Evolutionary conservation across 2,888 invertebrate species (phyloP), one percentile per base, ranked within the genome.

Genomic region (Apodemia mormo): DNA sequence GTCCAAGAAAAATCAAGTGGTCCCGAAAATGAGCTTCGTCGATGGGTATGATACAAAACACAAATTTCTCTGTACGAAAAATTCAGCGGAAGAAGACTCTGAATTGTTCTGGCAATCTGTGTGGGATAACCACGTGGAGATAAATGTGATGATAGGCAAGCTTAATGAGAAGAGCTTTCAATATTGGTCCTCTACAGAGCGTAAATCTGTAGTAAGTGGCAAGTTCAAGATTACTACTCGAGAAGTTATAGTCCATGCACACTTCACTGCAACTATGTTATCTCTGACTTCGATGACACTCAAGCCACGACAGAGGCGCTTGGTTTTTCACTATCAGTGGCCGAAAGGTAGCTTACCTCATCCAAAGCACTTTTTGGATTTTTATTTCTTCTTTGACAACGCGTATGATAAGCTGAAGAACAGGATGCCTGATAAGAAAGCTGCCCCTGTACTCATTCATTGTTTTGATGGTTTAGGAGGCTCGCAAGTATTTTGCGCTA

Each of bases 281-380:
- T 37, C 37, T 37, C n/a, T 58, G 58, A 58, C 58, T 58, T 58
- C n/a, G 58, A 14, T 58, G n/a, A 30, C 58, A 67, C 49, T 52
- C 2, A 67, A 67, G 67, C 67, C 29, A 52, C 54, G 52, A 54
- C 52, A 30, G 67, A 54, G 54, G 67, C 67, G 67, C 67, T 52
- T 67, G 67, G 30, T 70, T 70, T 70, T 68, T 65, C 70, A 70
- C 66, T 70, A 70, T 68, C 70, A 68, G n/a, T 70, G 70, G 70
- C 68, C 66, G 68, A 70, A 68, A 68, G 68, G 66, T 70, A 70
- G 68, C 68, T 70, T 70, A 68, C 68, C 68, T 70, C 68, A 70
- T 29, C 70, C 70, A 70, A 40, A 33, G 14, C 37, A 37, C 37
- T 37, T 37, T 14, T 30, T 67, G 52, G 67, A 67, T 14, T 67